A percentile compares a stretch with the other conserved stretches of the same genome.
phyloP scores from a whole-genome alignment of 2,797 vertebrate species.

The Tapera naevia region DNA sequence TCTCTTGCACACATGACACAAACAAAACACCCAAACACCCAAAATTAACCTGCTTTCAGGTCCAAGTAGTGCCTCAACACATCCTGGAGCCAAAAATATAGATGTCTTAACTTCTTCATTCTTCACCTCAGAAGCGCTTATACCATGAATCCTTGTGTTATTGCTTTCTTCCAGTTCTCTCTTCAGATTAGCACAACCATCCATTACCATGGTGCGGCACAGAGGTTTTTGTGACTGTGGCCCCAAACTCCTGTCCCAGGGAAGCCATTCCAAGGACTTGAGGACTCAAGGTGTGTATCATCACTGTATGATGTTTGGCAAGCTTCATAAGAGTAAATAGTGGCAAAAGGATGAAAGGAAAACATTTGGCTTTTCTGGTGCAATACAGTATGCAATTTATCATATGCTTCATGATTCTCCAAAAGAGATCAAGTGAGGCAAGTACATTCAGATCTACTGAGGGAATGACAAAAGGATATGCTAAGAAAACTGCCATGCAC shows the following conservation, averaged over 20 bases:
- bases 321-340: background rate
- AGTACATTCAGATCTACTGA: background rate
- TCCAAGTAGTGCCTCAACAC: background rate
- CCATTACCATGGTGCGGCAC: background rate
- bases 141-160: rapidly evolving
- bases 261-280: background rate
- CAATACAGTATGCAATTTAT: background rate
- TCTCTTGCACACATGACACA: background rate
- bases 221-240: background rate
- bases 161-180: background rate
- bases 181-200: background rate
- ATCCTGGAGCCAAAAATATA: background rate
- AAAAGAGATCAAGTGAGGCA: background rate
- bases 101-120: background rate
- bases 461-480: background rate
- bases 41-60: background rate
- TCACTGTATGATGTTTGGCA: background rate
- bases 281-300: background rate
- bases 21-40: background rate
- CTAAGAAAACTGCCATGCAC: background rate
- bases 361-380: background rate
- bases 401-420: background rate
- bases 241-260: background rate
- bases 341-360: background rate
- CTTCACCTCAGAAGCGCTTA: background rate